These are phyloP conservation scores for Drosophila subquinaria DNA, from an alignment of 2,888 invertebrate genomes.

Conservation along the genomic window DNA sequence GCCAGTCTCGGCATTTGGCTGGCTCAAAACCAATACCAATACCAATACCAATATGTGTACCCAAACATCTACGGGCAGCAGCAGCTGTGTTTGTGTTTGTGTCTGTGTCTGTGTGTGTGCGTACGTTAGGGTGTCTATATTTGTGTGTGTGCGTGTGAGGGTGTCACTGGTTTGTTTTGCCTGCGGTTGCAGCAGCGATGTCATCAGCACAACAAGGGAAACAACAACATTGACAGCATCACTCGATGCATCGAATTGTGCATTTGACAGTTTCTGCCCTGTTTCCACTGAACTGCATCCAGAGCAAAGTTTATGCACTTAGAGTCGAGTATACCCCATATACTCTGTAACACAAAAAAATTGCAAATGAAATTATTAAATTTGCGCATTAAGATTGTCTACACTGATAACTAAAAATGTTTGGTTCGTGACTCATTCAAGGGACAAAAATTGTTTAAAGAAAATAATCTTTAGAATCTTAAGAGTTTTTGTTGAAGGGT, in stretches of 20 bases:
- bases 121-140: not conserved
- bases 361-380: not conserved
- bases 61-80: slow-evolving; percentile 12
- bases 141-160: slow-evolving; percentile 1
- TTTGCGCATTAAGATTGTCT: not conserved
- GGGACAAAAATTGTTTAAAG: no score
- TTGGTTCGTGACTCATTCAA: no score
- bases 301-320: not conserved
- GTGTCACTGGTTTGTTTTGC: slow-evolving; percentile 57
- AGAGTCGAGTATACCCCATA: not conserved
- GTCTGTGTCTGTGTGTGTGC: not conserved
- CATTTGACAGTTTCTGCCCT: slow-evolving; percentile 27
- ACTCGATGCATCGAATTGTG: slow-evolving; percentile 33
- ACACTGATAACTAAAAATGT: no score
- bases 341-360: not conserved
- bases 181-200: slow-evolving; percentile 61
- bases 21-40: slow-evolving; percentile 31
- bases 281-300: slow-evolving; percentile 22
- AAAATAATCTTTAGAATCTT: no score
- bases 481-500: no score
- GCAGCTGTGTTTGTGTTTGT: not conserved
- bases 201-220: slow-evolving; percentile 39
- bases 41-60: slow-evolving; percentile 28
- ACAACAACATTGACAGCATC: slow-evolving; percentile 49
- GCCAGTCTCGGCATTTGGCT: slow-evolving; percentile 25